Conservation (phyloP, 2,113 vertebrate species). For the Microcebus ravelobensis region DNA sequence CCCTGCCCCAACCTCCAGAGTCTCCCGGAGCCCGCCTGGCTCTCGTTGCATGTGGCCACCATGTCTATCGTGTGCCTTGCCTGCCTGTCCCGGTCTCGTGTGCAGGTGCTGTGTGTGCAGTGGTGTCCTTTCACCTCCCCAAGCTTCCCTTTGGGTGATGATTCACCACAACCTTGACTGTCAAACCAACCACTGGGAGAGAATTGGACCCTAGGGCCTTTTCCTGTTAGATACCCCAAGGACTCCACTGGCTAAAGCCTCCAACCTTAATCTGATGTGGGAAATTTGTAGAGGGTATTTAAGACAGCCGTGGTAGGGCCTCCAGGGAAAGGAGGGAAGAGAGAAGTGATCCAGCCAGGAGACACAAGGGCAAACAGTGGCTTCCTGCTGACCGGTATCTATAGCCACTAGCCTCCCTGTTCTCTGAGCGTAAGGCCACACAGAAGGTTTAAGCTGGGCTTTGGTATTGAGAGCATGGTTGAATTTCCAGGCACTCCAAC, state of each 20-base stretch:
- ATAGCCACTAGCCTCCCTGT: neutral
- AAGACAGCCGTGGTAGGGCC: neutral
- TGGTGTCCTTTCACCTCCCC: conserved; percentile 70
- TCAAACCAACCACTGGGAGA: conserved; percentile 84
- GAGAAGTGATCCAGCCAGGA: neutral
- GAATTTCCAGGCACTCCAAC: neutral
- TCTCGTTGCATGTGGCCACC: conserved; percentile 86
- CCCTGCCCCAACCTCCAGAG: conserved; percentile 68
- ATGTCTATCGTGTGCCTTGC: conserved; percentile 82
- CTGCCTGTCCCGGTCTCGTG: conserved; percentile 84
- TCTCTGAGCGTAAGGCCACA: neutral
- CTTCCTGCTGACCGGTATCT: neutral
- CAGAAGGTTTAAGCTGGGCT: neutral
- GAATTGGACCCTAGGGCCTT: conserved; percentile 81
- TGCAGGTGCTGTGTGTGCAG: conserved; percentile 81
- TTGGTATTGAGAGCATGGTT: neutral
- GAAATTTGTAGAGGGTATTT: neutral
- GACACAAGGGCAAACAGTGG: fast-evolving
- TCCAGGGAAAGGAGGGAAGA: neutral
- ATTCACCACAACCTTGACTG: conserved; percentile 81
- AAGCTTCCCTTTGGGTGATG: conserved; percentile 82
- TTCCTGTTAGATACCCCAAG: conserved; percentile 80
- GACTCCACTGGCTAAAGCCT: neutral
- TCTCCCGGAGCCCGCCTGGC: conserved; percentile 84
- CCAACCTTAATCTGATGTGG: neutral